phyloP scores from a whole-genome alignment of 1,140 invertebrate genomes.

The Cecropterus lyciades region DNA sequence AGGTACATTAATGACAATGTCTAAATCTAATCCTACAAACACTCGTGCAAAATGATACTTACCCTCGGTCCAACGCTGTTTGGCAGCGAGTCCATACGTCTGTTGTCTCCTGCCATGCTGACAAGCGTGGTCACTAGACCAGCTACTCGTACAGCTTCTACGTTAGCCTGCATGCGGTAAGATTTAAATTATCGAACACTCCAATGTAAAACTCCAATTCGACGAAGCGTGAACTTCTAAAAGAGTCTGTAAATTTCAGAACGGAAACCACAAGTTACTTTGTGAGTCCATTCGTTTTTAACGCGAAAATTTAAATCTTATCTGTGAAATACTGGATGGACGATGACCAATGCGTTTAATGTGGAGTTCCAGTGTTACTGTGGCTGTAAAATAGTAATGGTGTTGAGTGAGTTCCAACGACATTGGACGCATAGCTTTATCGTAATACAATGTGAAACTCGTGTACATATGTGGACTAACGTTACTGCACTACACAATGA shows the following conservation, averaged over 20 bases:
- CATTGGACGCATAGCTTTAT: constrained; percentile 17
- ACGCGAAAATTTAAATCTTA: constrained; percentile 79
- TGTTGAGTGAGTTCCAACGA: constrained; percentile 19
- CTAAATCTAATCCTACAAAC: constrained; percentile 25
- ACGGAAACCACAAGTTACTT: constrained; percentile 24
- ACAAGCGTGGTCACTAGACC: constrained; percentile 90
- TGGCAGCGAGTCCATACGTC: constrained; percentile 74
- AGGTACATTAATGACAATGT: constrained; percentile 25
- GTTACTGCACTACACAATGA: constrained; percentile 36
- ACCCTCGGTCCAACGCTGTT: constrained; percentile 82
- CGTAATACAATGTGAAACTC: constrained; percentile 25
- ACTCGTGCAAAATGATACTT: constrained; percentile 61
- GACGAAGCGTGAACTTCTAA: constrained; percentile 26
- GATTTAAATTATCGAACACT: constrained; percentile 76
- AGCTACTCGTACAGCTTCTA: constrained; percentile 89
- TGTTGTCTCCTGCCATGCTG: constrained; percentile 87
- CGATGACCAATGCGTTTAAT: constrained; percentile 32
- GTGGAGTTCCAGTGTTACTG: constrained; percentile 14
- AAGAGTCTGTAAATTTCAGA: constrained; percentile 17
- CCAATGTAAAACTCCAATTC: constrained; percentile 41
- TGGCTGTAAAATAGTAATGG: constrained; percentile 21
- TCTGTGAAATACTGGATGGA: constrained; percentile 51
- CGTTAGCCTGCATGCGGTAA: constrained; percentile 85
- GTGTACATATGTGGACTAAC: constrained; percentile 29
- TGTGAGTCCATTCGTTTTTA: constrained; percentile 41